phyloP scores from a whole-genome alignment of 92 coral and sea anemone genomes.

The Zoanthus solanderi region DNA sequence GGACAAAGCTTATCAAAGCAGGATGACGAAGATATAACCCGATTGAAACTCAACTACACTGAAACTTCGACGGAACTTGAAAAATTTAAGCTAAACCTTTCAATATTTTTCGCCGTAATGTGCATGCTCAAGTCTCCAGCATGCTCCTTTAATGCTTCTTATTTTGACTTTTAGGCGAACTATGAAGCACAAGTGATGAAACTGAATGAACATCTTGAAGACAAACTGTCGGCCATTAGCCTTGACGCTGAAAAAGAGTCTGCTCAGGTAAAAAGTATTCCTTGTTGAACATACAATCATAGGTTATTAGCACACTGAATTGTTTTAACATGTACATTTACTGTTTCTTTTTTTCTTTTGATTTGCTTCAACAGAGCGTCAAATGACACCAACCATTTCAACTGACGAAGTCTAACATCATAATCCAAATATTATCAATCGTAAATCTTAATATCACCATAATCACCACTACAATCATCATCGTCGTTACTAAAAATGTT shows the following conservation, averaged over 20 bases:
- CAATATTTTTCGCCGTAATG: too few species aligned
- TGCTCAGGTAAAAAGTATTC: conserved; percentile 53
- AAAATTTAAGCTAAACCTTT: too few species aligned
- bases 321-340: neutral
- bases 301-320: neutral
- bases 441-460: neutral
- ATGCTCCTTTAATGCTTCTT: too few species aligned
- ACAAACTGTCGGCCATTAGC: conserved; percentile 79
- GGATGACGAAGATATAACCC: too few species aligned
- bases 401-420: neutral
- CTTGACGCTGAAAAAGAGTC: conserved; percentile 82
- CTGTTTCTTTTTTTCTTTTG: neutral
- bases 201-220: conserved; percentile 71
- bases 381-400: neutral
- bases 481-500: neutral
- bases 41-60: too few species aligned
- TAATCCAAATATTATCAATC: too few species aligned
- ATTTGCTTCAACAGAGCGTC: neutral
- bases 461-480: neutral
- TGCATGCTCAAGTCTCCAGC: too few species aligned
- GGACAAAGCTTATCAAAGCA: too few species aligned
- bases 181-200: conserved; percentile 61
- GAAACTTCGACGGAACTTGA: too few species aligned
- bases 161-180: neutral
- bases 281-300: too few species aligned